Evolutionary conservation across 1,140 invertebrate species (phyloP).

Genomic region (Drosophila kohkoa): DNA sequence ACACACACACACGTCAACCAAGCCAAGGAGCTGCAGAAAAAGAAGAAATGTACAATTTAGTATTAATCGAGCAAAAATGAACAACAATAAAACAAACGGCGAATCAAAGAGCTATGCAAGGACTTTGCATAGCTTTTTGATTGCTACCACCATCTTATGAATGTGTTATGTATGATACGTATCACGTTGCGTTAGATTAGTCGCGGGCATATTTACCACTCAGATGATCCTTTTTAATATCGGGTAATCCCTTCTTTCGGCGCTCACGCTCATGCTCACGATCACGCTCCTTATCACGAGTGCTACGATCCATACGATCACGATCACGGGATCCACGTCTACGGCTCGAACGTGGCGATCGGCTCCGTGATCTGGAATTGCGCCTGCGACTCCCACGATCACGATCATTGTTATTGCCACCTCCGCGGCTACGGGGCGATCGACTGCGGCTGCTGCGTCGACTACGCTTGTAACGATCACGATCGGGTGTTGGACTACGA

Average conservation of each 20-base stretch:
- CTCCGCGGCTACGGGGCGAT: conserved; percentile 84
- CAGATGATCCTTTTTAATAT: conserved; percentile 93
- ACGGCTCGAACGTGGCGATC: conserved; percentile 82
- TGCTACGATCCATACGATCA: conserved; percentile 87
- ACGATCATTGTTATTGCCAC: conserved; percentile 63
- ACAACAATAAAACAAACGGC: not conserved
- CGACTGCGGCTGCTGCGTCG: conserved; percentile 85
- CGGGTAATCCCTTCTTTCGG: conserved; percentile 94
- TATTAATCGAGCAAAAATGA: conserved; percentile 10
- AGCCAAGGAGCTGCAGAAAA: conserved; percentile 70
- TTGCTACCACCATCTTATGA: not conserved
- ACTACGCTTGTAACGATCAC: conserved; percentile 85
- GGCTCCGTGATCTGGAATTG: conserved; percentile 84
- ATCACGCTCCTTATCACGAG: conserved; percentile 91
- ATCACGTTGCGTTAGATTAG: not conserved
- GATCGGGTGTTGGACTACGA: conserved; percentile 87
- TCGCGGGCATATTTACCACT: conserved; percentile 87
- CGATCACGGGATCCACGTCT: conserved; percentile 86
- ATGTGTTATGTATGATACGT: conserved; percentile 1
- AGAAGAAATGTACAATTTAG: conserved; percentile 51
- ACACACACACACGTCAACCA: conserved; percentile 67
- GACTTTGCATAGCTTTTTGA: conserved; percentile 13
- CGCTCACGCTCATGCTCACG: conserved; percentile 92
- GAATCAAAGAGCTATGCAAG: conserved; percentile 15
- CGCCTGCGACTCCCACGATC: conserved; percentile 84